phyloP scores from a whole-genome alignment of 2,888 invertebrate genomes.

The Pasiphila rectangulata region DNA sequence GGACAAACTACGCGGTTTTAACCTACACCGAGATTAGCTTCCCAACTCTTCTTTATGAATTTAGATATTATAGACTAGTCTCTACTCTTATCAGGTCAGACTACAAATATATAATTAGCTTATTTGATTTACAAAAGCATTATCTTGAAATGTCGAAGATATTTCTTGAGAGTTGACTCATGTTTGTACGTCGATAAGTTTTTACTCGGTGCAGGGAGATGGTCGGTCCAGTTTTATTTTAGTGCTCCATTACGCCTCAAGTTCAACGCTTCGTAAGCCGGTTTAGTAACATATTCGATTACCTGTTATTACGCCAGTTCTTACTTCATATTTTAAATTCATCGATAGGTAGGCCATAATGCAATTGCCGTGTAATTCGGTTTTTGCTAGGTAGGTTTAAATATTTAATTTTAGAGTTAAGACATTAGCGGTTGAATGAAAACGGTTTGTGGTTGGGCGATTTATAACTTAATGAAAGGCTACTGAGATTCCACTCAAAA shows the following conservation, averaged over 20 bases:
- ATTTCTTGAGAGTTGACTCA: neutral
- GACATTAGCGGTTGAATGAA: no score
- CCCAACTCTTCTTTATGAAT: no score
- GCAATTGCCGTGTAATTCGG: slow-evolving; percentile 35
- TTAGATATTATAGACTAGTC: no score
- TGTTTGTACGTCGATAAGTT: slow-evolving; percentile 21
- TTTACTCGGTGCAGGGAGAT: slow-evolving; percentile 31
- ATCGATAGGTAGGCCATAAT: slow-evolving; percentile 44
- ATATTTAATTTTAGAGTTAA: no score
- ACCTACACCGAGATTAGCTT: no score
- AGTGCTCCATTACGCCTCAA: slow-evolving; percentile 41
- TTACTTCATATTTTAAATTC: slow-evolving; percentile 58
- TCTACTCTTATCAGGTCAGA: no score
- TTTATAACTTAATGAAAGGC: no score
- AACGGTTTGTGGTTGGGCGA: no score
- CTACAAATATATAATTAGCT: no score
- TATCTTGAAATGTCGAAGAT: no score
- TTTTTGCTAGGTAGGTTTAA: neutral
- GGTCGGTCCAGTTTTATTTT: slow-evolving; percentile 39
- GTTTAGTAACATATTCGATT: slow-evolving; percentile 57
- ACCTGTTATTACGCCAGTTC: slow-evolving; percentile 58
- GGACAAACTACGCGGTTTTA: neutral
- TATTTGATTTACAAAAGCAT: no score
- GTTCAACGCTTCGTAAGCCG: slow-evolving; percentile 61
- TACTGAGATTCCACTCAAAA: no score